phyloP scores from a whole-genome alignment of 2,113 vertebrate genomes.

The Actenoides lindsayi region DNA sequence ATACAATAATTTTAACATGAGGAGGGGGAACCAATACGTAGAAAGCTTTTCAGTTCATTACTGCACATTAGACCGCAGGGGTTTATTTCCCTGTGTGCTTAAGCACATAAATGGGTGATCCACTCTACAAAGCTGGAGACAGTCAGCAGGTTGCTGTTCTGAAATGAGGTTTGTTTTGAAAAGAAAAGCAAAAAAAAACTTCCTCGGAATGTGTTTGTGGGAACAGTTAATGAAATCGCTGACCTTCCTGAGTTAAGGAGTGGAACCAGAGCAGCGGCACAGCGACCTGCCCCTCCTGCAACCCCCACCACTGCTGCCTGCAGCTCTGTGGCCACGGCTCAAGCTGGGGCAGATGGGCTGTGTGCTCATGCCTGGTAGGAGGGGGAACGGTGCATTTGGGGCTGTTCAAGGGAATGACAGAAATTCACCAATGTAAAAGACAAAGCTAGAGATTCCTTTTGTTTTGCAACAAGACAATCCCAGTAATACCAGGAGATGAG shows the following conservation, averaged over 20 bases:
- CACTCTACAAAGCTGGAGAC: neutral
- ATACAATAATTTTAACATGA: neutral
- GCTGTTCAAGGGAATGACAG: accelerated
- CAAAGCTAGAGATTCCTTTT: neutral
- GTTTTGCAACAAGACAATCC: neutral
- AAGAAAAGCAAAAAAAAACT: neutral
- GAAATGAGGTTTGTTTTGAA: neutral
- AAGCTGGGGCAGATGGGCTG: neutral
- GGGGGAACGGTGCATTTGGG: neutral
- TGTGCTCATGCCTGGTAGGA: accelerated
- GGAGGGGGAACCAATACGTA: accelerated
- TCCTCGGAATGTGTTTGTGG: neutral
- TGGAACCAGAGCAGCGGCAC: neutral
- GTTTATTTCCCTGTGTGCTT: neutral
- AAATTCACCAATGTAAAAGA: neutral
- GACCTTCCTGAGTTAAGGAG: neutral
- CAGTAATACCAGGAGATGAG: neutral
- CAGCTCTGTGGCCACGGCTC: accelerated
- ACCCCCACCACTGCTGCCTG: neutral
- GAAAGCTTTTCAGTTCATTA: neutral
- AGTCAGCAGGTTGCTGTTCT: neutral
- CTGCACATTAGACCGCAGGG: accelerated
- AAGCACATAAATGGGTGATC: neutral
- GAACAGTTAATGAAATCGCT: neutral
- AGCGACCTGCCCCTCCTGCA: neutral